A percentile compares a stretch with the other conserved stretches of the same genome.
These are phyloP conservation scores for Gymnoscopelus microlampas DNA, from an alignment of 2,797 vertebrate species.

Conservation along the genomic window DNA sequence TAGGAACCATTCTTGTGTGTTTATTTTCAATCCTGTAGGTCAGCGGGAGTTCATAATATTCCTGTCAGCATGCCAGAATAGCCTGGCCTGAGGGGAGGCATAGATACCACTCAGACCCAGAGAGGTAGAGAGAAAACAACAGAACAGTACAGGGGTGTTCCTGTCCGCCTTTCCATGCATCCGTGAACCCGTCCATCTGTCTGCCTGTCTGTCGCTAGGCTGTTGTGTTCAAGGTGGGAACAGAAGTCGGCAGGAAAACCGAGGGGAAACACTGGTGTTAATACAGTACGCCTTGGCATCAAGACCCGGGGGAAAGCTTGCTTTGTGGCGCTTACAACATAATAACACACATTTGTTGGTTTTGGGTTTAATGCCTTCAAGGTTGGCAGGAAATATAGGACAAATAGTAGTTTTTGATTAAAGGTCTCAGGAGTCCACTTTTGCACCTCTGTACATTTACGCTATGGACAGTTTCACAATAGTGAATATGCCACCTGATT, in stretches of 20 bases:
- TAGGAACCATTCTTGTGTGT: background rate
- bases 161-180: constrained; percentile 12
- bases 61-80: constrained; percentile 41
- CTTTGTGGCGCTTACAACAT: constrained; percentile 22
- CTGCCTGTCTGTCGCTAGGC: background rate
- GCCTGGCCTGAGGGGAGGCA: constrained; percentile 17
- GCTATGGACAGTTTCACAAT: background rate
- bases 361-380: constrained; percentile 34
- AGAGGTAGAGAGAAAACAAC: constrained; percentile 1
- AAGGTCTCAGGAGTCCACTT: too few relatives aligned
- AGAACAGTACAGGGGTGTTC: constrained; percentile 38
- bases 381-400: background rate
- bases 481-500: background rate
- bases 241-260: constrained; percentile 39
- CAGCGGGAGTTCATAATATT: constrained; percentile 60
- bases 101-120: background rate
- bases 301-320: constrained; percentile 26
- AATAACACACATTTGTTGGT: constrained; percentile 26
- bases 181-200: constrained; percentile 2
- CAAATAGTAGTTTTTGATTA: too few relatives aligned
- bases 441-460: too few relatives aligned
- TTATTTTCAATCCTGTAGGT: constrained; percentile 50
- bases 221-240: constrained; percentile 15
- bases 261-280: constrained; percentile 35
- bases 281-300: constrained; percentile 12